phyloP scores from a whole-genome alignment of 2,113 vertebrate species.

The Xyrauchen texanus region DNA sequence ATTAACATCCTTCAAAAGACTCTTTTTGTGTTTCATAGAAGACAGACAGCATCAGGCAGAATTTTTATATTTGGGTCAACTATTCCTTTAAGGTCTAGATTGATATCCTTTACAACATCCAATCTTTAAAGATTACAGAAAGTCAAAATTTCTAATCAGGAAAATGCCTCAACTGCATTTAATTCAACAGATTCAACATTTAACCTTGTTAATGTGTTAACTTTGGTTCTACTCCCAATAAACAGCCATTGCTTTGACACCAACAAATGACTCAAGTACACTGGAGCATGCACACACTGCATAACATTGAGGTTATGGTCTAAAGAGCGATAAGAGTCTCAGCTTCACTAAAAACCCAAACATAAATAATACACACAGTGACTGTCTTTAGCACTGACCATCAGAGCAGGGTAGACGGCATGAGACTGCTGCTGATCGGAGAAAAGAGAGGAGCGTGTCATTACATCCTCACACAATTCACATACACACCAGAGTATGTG shows the following conservation, averaged over 20 bases:
- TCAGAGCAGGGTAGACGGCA: conserved; percentile 68
- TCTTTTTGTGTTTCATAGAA: too few relatives aligned
- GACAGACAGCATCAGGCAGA: too few relatives aligned
- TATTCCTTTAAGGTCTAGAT: too few relatives aligned
- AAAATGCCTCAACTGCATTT: neutral
- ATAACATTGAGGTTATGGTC: conserved; percentile 21
- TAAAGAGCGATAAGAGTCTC: neutral
- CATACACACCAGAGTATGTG: too few relatives aligned
- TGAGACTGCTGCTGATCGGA: conserved; percentile 65
- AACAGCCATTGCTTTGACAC: conserved; percentile 14
- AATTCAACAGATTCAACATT: too few relatives aligned
- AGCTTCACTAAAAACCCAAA: neutral
- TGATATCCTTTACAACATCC: too few relatives aligned
- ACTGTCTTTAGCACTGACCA: conserved; percentile 66
- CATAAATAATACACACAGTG: conserved; percentile 15
- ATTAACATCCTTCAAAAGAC: too few relatives aligned
- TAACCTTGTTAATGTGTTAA: neutral
- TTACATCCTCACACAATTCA: neutral
- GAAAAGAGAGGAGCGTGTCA: conserved; percentile 28
- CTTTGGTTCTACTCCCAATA: neutral
- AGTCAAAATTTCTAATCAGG: too few relatives aligned
- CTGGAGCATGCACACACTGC: neutral
- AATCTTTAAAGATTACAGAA: too few relatives aligned
- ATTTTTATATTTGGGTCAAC: too few relatives aligned
- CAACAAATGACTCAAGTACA: neutral